Evolutionary conservation across 2,888 invertebrate species (phyloP), one percentile per base, ranked within the genome.

Genomic region (Leucophora obtusa): DNA sequence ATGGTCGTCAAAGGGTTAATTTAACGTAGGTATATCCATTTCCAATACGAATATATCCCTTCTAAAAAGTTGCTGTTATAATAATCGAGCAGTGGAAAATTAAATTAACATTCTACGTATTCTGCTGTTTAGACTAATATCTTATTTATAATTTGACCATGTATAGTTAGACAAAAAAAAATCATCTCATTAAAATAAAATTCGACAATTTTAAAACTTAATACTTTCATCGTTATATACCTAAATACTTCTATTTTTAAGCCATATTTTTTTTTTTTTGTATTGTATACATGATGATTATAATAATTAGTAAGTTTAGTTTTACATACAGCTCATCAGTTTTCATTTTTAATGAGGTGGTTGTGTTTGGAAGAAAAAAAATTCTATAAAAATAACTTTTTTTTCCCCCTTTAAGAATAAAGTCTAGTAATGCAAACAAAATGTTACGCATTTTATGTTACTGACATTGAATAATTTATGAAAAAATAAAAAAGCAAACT

Each of bases 221-320:
- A 28, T 47, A 17, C 54, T 43, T 50, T 18, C 24, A 11, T 54
- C 1, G 6, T 56, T 58, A 58, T 15, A 18, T 10, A 51, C 15
- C 21, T n/a, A 1, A 18, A 14, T 15, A n/a, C 47, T 28, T 50
- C 8, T 47, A 47, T 17, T 17, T 63, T 43, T 21, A 47, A 10
- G 1, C 14, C 9, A 3, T 0, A n/a, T n/a, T n/a, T n/a, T n/a
- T 33, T 18, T 35, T 51, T 38, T 15, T 15, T 28, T 2, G 24
- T 56, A n/a, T 54, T 28, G 14, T 15, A 24, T n/a, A 58, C n/a
- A n/a, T n/a, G n/a, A n/a, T 71, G 18, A 21, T 62, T 47, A 15
- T 66, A 59, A 71, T 69, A 78, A 73, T 78, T 78, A 78, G 72
- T 73, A 51, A 47, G 68, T 78, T 78, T 78, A 73, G 62, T 62